Evolutionary conservation across 2,888 invertebrate species (phyloP).

Genomic region (Malthinus flaveolus): DNA sequence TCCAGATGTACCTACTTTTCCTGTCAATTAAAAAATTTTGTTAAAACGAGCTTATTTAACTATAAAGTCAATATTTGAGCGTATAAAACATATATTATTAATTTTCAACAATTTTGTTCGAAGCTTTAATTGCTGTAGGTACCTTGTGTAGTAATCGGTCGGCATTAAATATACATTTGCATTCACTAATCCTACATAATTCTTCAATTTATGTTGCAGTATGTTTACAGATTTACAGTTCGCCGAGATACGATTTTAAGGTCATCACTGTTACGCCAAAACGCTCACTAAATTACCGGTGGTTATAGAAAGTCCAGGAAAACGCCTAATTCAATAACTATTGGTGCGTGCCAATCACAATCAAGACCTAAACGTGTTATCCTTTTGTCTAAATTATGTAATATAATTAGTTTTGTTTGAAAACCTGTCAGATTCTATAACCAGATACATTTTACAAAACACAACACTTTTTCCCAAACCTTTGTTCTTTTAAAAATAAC

Average conservation of each 20-base stretch:
- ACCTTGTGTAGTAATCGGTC: too few relatives aligned
- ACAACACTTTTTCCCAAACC: too few relatives aligned
- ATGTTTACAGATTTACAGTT: neutral
- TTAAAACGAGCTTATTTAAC: too few relatives aligned
- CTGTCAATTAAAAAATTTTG: too few relatives aligned
- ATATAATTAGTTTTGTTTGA: conserved; percentile 15
- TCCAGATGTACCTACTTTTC: too few relatives aligned
- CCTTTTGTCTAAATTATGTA: conserved; percentile 11
- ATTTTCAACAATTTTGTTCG: too few relatives aligned
- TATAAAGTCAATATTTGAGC: too few relatives aligned
- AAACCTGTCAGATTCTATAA: neutral
- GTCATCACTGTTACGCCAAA: conserved; percentile 5
- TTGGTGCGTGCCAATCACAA: conserved; percentile 21
- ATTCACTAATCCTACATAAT: neutral
- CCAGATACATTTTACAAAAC: too few relatives aligned
- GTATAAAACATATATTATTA: too few relatives aligned
- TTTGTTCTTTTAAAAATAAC: too few relatives aligned
- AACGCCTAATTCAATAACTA: conserved; percentile 19
- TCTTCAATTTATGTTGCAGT: conserved; percentile 1
- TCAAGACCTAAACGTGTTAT: conserved; percentile 14
- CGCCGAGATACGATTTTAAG: conserved; percentile 2
- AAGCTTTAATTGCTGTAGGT: too few relatives aligned
- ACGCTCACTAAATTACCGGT: conserved; percentile 15
- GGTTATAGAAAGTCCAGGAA: conserved; percentile 10
- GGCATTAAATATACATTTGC: neutral